A percentile compares a stretch with the other conserved stretches of the same genome.
Evolutionary conservation across 2,888 invertebrate genomes (phyloP).

Genomic region (Folsomia manolachei): DNA sequence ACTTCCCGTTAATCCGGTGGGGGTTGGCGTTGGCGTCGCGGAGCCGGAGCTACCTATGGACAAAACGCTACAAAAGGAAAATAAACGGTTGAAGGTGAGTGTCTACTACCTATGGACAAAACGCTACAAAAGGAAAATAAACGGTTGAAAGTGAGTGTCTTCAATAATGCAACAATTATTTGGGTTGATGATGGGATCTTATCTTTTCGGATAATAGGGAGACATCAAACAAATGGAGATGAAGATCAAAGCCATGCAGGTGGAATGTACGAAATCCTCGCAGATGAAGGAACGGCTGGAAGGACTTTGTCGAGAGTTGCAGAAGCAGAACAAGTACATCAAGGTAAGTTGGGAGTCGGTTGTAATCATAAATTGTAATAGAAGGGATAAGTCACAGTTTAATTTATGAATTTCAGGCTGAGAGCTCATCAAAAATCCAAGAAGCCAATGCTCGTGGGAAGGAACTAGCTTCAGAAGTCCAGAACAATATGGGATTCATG

Average conservation of each 20-base stretch:
- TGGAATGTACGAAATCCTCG: conserved; percentile 45
- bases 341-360: too few species aligned
- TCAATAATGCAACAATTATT: background rate
- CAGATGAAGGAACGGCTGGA: conserved; percentile 47
- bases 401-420: conserved; percentile 47
- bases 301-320: conserved; percentile 48
- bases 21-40: background rate
- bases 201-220: conserved; percentile 28
- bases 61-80: conserved; percentile 48
- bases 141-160: conserved; percentile 36
- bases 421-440: conserved; percentile 47
- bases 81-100: conserved; percentile 44
- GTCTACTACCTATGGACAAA: conserved; percentile 34
- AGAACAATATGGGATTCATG: conserved; percentile 51
- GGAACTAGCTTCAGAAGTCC: conserved; percentile 47
- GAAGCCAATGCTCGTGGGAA: conserved; percentile 50
- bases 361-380: background rate
- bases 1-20: background rate
- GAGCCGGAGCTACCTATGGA: conserved; percentile 22
- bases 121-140: conserved; percentile 43
- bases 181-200: background rate
- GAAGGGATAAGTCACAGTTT: background rate
- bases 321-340: conserved; percentile 50
- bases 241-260: conserved; percentile 41
- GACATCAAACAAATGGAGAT: conserved; percentile 48